phyloP scores from a whole-genome alignment of 2,113 vertebrate species.

The Cynoglossus semilaevis region DNA sequence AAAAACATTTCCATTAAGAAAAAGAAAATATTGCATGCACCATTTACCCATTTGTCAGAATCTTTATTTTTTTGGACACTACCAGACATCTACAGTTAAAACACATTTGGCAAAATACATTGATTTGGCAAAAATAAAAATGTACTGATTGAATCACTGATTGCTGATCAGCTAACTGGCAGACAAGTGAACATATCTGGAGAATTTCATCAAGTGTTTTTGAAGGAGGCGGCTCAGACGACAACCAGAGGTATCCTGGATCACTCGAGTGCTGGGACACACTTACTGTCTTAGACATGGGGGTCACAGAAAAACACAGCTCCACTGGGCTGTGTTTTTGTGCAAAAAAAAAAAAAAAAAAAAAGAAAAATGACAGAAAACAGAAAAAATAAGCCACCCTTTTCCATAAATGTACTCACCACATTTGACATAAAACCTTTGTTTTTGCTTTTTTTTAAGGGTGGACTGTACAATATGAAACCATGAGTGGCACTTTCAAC shows the following conservation, averaged over 20 bases:
- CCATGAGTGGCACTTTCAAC: constrained; percentile 45
- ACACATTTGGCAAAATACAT: constrained; percentile 78
- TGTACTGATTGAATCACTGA: constrained; percentile 59
- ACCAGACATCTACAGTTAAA: constrained; percentile 76
- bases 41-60: constrained; percentile 51
- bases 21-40: background rate
- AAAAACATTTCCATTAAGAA: background rate
- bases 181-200: constrained; percentile 44
- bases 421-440: constrained; percentile 58
- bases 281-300: constrained; percentile 19
- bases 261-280: constrained; percentile 33
- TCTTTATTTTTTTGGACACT: constrained; percentile 76
- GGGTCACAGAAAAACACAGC: constrained; percentile 12
- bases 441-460: constrained; percentile 30
- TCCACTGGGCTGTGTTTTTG: constrained; percentile 36
- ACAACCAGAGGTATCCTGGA: constrained; percentile 34
- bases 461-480: constrained; percentile 61
- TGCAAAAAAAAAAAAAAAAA: constrained; percentile 32
- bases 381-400: constrained; percentile 28
- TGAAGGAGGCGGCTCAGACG: constrained; percentile 23
- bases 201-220: constrained; percentile 35
- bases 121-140: constrained; percentile 73
- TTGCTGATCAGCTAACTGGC: constrained; percentile 47
- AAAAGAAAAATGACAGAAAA: constrained; percentile 7
- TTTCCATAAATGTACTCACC: constrained; percentile 50